These are phyloP conservation scores for Anseranas semipalmata DNA, from an alignment of 2,113 vertebrate species.

Conservation along the genomic window DNA sequence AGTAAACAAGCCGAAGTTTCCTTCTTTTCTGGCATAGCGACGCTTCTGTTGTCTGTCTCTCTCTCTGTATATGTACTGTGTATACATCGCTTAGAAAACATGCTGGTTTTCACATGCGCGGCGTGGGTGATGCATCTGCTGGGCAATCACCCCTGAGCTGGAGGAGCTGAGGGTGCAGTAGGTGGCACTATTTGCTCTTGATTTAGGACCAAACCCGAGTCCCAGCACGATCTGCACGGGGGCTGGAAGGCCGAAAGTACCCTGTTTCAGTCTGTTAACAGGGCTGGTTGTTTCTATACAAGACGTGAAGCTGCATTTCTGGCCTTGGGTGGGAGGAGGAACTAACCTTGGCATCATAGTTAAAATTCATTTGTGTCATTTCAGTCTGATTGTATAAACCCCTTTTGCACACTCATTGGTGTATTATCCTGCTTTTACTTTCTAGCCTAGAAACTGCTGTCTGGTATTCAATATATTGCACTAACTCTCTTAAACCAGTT, in stretches of 20 bases:
- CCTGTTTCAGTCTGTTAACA: neutral
- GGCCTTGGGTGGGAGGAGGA: neutral
- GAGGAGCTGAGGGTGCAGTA: conserved; percentile 23
- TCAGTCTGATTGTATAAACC: neutral
- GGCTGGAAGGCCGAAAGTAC: neutral
- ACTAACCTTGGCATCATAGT: neutral
- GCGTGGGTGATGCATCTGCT: fast-evolving
- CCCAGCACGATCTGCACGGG: neutral
- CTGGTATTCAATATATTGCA: neutral
- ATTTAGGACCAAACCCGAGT: neutral
- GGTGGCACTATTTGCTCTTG: conserved; percentile 58
- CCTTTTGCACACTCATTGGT: neutral
- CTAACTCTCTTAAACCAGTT: neutral
- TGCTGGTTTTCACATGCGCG: neutral
- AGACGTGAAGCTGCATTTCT: neutral
- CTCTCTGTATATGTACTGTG: neutral
- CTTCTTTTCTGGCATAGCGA: neutral
- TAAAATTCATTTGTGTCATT: neutral
- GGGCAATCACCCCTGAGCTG: neutral
- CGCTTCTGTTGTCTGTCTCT: neutral
- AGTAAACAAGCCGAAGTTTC: neutral
- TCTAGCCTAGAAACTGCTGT: neutral
- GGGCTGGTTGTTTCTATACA: neutral
- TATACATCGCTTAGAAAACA: neutral
- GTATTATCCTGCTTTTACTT: neutral